Base-by-base conservation (phyloP, 2,888 invertebrate species). In the Drosophila phalerata region DNA sequence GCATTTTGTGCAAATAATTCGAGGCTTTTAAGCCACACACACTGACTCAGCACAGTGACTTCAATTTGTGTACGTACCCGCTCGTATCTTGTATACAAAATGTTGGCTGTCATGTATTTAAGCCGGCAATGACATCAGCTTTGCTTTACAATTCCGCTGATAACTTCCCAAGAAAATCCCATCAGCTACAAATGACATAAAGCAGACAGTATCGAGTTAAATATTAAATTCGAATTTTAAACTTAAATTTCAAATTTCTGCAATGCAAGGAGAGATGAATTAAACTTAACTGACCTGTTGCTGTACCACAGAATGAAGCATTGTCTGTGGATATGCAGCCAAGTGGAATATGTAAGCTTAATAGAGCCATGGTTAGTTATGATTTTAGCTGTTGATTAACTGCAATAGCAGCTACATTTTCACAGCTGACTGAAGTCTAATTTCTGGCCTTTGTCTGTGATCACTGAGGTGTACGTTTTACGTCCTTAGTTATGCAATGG, bases 41-140 rank as follows among this genome's bases (percentile, higher is more conserved):
- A 53, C 80, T 86, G 86, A 85, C 61, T 84, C 88, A 87, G 88
- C 89, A 69, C 65, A 65, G 42, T 66, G 74, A 55, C 49, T 78
- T 57, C 30, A 55, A 51, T 55, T 66, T 63, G n/a, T 37, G 52
- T 61, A 42, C 11, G 51, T 45, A 37, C 45, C 9, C n/a, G 45
- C n/a, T 28, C n/a, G n/a, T 45, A 45, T 45, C 47, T 57, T 55
- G 11, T 51, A n/a, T 53, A 71, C 68, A 74, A 87, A 88, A 84
- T 64, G 71, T 55, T 48, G 53, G 66, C 82, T 72, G 82, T 87
- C 85, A 87, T 74, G 72, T 68, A 43, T 78, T 68, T 73, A 72
- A 77, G 68, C 61, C 53, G 32, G 45, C 73, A 79, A 80, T 83
- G 88, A 83, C 89, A 79, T 88, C 77, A 83, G 87, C 65, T 57